phyloP scores from a whole-genome alignment of 92 coral and sea anemone species.

The Micromussa lordhowensis region DNA sequence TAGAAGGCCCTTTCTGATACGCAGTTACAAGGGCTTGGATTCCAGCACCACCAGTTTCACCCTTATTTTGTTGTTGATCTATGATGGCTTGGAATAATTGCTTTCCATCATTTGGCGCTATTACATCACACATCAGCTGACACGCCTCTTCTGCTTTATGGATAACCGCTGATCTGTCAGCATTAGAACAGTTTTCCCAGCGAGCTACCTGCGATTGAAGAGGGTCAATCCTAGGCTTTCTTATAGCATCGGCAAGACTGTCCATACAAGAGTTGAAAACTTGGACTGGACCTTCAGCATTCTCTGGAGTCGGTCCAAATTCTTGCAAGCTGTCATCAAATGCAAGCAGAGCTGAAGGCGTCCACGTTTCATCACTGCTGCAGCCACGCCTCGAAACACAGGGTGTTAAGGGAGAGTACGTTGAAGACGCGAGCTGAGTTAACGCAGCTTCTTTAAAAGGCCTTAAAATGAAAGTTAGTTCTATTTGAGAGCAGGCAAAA shows the following conservation, averaged over 20 bases:
- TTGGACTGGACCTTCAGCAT: conserved; percentile 31
- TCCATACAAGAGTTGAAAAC: conserved; percentile 45
- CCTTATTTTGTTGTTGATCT: conserved; percentile 21
- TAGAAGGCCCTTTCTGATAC: conserved; percentile 48
- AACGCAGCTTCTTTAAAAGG: conserved; percentile 34
- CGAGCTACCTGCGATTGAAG: conserved; percentile 28
- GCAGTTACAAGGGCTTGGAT: conserved; percentile 62
- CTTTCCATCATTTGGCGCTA: conserved; percentile 60
- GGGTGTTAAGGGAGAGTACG: conserved; percentile 2
- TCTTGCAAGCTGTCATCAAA: too few relatives aligned
- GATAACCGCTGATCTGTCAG: conserved; percentile 39
- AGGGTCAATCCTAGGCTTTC: conserved; percentile 63
- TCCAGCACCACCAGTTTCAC: conserved; percentile 42
- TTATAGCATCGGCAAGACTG: conserved; percentile 46
- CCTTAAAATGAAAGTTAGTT: conserved; percentile 19
- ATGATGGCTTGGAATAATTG: conserved; percentile 45
- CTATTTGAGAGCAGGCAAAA: not conserved
- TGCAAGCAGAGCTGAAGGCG: conserved; percentile 32
- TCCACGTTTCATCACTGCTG: conserved; percentile 16
- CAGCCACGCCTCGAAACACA: conserved; percentile 13
- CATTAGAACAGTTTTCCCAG: conserved; percentile 43
- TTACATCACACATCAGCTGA: conserved; percentile 51
- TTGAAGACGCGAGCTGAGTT: conserved; percentile 26
- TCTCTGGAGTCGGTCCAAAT: not conserved
- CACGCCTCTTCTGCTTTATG: conserved; percentile 54